phyloP scores from a whole-genome alignment of 2,888 invertebrate species.

The Ochropleura plecta region DNA sequence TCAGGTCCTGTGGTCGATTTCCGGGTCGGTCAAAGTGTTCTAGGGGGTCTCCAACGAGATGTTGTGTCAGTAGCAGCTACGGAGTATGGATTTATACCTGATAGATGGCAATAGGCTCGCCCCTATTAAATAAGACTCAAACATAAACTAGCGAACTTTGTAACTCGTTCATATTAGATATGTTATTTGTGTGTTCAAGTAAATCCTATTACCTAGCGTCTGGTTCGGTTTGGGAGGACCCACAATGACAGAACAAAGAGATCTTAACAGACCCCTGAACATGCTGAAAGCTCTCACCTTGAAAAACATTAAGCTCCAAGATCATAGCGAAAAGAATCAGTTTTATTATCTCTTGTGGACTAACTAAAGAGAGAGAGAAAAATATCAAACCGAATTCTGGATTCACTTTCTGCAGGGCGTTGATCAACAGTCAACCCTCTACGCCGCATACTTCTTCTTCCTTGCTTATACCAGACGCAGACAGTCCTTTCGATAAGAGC shows the following conservation, averaged over 20 bases:
- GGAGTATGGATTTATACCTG: too few relatives aligned
- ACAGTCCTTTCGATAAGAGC: not conserved
- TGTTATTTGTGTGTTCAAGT: not conserved
- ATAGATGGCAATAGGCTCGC: too few relatives aligned
- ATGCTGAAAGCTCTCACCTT: not conserved
- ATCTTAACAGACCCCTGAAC: not conserved
- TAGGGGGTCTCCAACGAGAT: too few relatives aligned
- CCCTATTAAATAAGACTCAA: too few relatives aligned
- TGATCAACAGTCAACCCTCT: not conserved
- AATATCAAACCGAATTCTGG: too few relatives aligned
- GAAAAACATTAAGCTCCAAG: too few relatives aligned
- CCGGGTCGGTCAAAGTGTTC: too few relatives aligned
- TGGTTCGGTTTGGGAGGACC: not conserved
- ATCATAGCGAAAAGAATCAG: not conserved
- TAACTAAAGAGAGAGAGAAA: too few relatives aligned
- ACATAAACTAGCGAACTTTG: too few relatives aligned
- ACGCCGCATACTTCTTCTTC: not conserved
- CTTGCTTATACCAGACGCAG: not conserved
- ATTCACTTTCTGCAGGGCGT: not conserved
- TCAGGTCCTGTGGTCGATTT: too few relatives aligned
- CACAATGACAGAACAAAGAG: fast-evolving
- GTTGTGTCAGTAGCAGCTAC: too few relatives aligned
- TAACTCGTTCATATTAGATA: too few relatives aligned
- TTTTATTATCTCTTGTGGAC: not conserved
- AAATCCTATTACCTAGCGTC: not conserved